These are phyloP conservation scores for Valencia hispanica DNA, from an alignment of 2,797 vertebrate genomes.

Conservation along the genomic window DNA sequence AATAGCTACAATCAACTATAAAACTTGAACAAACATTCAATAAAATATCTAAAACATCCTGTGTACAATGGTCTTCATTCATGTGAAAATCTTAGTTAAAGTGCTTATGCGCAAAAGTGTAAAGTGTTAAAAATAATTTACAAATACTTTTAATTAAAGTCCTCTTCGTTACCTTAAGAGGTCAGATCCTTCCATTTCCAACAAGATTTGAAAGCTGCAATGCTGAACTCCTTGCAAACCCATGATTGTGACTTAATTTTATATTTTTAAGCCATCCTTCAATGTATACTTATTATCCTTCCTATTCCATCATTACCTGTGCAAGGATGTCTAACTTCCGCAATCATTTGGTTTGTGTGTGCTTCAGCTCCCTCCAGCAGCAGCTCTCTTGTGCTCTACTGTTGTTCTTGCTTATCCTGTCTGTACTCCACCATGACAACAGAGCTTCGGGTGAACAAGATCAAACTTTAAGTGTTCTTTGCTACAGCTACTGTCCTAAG, in stretches of 20 bases:
- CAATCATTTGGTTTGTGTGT: neutral
- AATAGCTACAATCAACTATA: too few species aligned
- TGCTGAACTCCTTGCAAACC: neutral
- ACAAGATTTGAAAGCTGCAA: neutral
- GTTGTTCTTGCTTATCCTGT: neutral
- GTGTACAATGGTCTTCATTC: too few species aligned
- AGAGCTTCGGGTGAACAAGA: constrained; percentile 26
- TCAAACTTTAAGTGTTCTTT: constrained; percentile 64
- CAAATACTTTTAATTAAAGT: too few species aligned
- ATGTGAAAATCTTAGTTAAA: too few species aligned
- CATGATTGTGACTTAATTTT: neutral
- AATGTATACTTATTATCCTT: neutral
- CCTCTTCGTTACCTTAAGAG: neutral
- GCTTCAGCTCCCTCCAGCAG: neutral
- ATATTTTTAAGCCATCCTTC: neutral
- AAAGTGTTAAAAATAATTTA: too few species aligned
- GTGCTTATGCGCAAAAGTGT: too few species aligned
- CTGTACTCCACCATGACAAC: neutral
- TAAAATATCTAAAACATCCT: too few species aligned
- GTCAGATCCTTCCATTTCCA: neutral
- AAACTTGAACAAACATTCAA: too few species aligned
- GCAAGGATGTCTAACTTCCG: neutral
- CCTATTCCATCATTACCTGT: neutral
- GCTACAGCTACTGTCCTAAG: constrained; percentile 34
- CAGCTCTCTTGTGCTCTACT: neutral